phyloP scores from a whole-genome alignment of 1,140 invertebrate genomes.

The Babylonia areolata region DNA sequence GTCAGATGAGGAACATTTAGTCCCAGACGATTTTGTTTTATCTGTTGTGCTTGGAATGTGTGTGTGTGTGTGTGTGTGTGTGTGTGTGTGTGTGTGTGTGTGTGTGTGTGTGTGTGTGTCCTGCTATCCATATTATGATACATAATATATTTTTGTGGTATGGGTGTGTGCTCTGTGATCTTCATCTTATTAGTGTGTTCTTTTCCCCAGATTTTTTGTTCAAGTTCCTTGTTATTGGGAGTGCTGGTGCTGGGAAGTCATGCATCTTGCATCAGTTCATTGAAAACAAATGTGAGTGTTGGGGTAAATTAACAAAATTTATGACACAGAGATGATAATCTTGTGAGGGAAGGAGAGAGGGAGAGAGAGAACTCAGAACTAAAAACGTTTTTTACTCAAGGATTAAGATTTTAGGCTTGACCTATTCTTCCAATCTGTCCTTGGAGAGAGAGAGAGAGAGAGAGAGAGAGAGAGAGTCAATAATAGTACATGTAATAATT shows the following conservation, averaged over 20 bases:
- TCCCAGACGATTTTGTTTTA: no score
- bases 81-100: slow-evolving; percentile 2
- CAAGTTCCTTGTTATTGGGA: slow-evolving; percentile 90
- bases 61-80: neutral
- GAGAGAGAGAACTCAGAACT: no score
- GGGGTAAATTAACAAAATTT: no score
- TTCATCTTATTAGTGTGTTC: no score
- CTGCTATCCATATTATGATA: neutral
- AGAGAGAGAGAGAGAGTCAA: no score
- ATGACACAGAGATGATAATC: neutral
- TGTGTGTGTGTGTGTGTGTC: no score
- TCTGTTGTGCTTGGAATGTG: neutral
- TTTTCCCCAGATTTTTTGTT: slow-evolving; percentile 74
- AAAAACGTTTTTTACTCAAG: no score
- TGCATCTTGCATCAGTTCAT: slow-evolving; percentile 76
- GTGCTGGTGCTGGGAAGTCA: slow-evolving; percentile 81
- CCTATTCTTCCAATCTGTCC: no score
- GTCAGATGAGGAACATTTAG: no score
- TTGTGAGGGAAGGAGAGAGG: slow-evolving; percentile 7
- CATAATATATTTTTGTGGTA: neutral
- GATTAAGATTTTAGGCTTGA: no score
- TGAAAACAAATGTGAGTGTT: slow-evolving; percentile 76
- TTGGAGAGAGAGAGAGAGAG: no score
- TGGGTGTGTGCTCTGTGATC: neutral
- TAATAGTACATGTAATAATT: no score